phyloP scores from a whole-genome alignment of 2,797 vertebrate species.

The Anas capensis region DNA sequence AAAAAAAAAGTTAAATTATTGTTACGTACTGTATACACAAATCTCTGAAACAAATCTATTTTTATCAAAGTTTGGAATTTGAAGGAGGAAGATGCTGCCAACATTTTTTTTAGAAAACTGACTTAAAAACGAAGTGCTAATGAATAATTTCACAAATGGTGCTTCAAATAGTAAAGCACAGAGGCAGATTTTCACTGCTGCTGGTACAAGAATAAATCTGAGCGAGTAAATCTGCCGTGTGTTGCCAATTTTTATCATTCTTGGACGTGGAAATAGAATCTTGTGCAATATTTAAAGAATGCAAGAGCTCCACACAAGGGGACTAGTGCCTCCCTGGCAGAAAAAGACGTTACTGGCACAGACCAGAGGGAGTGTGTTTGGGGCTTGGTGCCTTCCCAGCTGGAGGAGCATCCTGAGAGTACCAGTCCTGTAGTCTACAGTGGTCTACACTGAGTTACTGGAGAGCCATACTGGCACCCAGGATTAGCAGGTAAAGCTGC shows the following conservation, averaged over 20 bases:
- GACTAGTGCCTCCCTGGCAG: not conserved
- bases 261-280: slow-evolving; percentile 42
- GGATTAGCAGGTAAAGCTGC: not conserved
- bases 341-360: not conserved
- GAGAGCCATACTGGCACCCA: not conserved
- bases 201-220: slow-evolving; percentile 67
- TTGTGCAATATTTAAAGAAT: slow-evolving; percentile 50
- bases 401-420: not conserved
- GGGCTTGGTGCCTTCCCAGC: not conserved
- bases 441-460: not conserved
- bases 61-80: slow-evolving; percentile 47
- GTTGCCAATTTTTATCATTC: slow-evolving; percentile 44
- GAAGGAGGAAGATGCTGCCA: slow-evolving; percentile 47
- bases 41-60: slow-evolving; percentile 22
- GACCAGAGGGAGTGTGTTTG: not conserved
- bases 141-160: slow-evolving; percentile 72
- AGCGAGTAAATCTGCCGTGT: slow-evolving; percentile 50
- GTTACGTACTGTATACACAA: not conserved
- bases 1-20: slow-evolving; percentile 12
- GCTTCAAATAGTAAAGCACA: slow-evolving; percentile 50
- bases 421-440: accelerated
- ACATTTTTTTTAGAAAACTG: slow-evolving; percentile 56
- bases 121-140: slow-evolving; percentile 71
- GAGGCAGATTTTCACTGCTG: slow-evolving; percentile 61
- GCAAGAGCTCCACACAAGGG: slow-evolving; percentile 4